Base-by-base conservation (phyloP, 2,888 invertebrate genomes). In the Psylliodes chrysocephalus region DNA sequence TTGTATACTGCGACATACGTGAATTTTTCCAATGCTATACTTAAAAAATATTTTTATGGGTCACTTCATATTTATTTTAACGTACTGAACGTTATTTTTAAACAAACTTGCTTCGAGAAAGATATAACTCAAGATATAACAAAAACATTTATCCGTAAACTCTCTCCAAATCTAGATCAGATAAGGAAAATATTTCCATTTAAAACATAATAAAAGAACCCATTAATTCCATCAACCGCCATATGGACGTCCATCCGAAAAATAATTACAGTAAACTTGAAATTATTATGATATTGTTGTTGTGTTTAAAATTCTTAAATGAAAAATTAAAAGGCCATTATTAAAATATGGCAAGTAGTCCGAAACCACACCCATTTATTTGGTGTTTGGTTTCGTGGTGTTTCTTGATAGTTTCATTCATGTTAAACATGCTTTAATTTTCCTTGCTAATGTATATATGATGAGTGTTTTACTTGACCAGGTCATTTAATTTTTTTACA, bases 161-260 rank as follows among this genome's bases (percentile, higher is more conserved):
- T 28, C 19, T 10, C 19, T 46, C 46, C 33, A 46, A 46, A 30
- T 56, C 30, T 46, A 30, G n/a, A 56, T 56, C 56, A 56, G 56
- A 56, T 56, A 56, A 56, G 33, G 30, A 56, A 56, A 44, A 25
- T 17, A 55, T 55, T 55, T 46, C 56, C 56, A 56, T 56, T 56
- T 56, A 56, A 46, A 56, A 44, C 44, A 44, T 56, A 56, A 56
- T 46, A 55, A 55, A 55, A 8, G n/a, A 44, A 14, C 44, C 7
- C 44, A 44, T 44, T 44, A 44, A 44, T 17, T 17, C 19, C 19
- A 17, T 17, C 15, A 8, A 14, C 15, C 44, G 44, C 44, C 44
- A 44, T 44, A 44, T 19, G 44, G 44, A 17, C 44, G 10, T 6
- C 44, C 15, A 44, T 17, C 19, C 44, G 44, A 44, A 14, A 44